Base-by-base conservation (phyloP, 1,140 invertebrate genomes). In the Amphibalanus amphitrite region DNA sequence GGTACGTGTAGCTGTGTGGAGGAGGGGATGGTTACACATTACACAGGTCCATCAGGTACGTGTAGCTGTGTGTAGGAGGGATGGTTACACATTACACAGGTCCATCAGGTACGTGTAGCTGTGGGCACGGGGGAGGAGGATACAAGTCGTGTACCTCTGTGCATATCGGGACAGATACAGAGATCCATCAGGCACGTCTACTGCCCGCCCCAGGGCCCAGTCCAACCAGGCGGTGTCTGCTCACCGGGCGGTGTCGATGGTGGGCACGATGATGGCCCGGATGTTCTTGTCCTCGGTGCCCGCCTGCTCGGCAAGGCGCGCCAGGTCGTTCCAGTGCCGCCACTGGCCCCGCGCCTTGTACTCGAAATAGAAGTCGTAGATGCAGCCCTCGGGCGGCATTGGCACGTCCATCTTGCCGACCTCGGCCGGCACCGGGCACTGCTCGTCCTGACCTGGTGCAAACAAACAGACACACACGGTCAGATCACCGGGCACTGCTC, bases 251-350 rank as follows among this genome's bases (percentile, higher is more conserved):
- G 92, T 95, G 79, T 96, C 93, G n/a, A 91, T 83, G 0, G 93
- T 97, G 13, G 91, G 88, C 3, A 97, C 92, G 70, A 96, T 90
- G 71, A 97, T 96, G 82, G 96, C 91, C 81, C 96, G 83, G 72
- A 92, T 86, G 76, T 86, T 86, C 20, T 84, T 84, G 67, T 82
- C 81, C 69, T 81, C 80, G 0, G 81, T 76, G 47, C 47, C 47
- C 3, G 65, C 65, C 23, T 26, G n/a, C n/a, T 67, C 65, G 65
- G 28, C 28, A 26, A 28, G n/a, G 17, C 65, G 65, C n/a, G 28
- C 28, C 65, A 28, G n/a, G 23, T 67, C 65, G 26, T 67, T 67
- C 65, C 65, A 67, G n/a, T 26, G n/a, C 6, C 65, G 65, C 65
- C 65, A 67, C 33, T 74, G 75, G 20, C 79, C 78, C 69, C 75